Base-by-base conservation (phyloP, 2,113 vertebrate species). In the Gobius niger region DNA sequence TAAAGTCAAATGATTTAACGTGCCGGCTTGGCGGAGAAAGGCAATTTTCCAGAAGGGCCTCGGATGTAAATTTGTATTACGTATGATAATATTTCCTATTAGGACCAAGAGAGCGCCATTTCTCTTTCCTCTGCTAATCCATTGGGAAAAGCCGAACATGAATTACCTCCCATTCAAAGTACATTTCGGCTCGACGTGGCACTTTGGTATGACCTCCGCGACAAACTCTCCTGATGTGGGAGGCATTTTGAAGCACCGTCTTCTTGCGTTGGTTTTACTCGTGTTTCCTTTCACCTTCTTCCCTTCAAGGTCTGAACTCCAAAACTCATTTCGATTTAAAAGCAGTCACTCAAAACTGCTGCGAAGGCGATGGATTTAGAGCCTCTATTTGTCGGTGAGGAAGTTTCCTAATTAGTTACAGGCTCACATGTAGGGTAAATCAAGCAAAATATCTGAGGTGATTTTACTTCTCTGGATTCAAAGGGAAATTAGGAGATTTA, bases 141-240 rank as follows among this genome's bases (percentile, higher is more conserved):
- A 7, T 8, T 2, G 18, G 56, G 74, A 4, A 70, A 75, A 66
- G 65, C 44, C 72, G 68, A 78, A 47, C 69, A 68, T 75, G 68
- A 81, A 81, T 84, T 47, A 73, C 42, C 15, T 60, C 57, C 42
- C 34, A 72, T 72, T 72, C 57, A 81, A 70, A 71, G 63, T 67
- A 34, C 60, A 83, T 85, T 84, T 76, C 78, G 12, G 10, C 63
- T 52, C 78, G 77, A 78, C 75, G 75, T 74, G 49, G 60, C 74
- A 78, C 54, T 81, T 85, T 77, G 50, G 67, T 84, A 75, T 81
- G 80, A 87, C 83, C 83, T 81, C 67, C 13, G 14, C 65, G 65
- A 81, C 16, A 63, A 47, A 59, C 57, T 57, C 53, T 44, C 41
- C 8, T 69, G 56, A 59, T 75, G 65, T 68, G 34, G 44, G 68